Base-by-base conservation (phyloP, 2,888 invertebrate species). In the Tetragonisca angustula region DNA sequence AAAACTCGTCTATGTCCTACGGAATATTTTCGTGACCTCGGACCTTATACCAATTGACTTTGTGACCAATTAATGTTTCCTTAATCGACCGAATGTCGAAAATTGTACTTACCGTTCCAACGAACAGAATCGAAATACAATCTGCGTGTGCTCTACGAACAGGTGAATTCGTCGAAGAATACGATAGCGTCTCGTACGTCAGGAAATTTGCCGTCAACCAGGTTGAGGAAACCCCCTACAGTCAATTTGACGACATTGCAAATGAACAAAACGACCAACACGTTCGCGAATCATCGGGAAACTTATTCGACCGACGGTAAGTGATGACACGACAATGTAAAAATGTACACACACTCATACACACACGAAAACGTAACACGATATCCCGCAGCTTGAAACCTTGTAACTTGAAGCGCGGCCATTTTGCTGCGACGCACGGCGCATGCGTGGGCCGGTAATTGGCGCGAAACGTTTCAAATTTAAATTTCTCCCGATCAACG, bases 121-220 rank as follows among this genome's bases (percentile, higher is more conserved):
- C 15, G 43, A 67, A 19, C 49, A 11, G 64, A 32, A 49, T 56
- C 19, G 56, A 61, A 75, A 75, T 83, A 78, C 76, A 84, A 73
- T 76, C 49, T 83, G 76, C 72, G 52, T 83, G 50, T 84, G 65
- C 68, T 73, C 78, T 68, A 83, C 72, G 79, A 91, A 91, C 91
- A 94, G 94, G 93, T 92, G 78, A 93, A 91, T 83, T 78, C 90
- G 77, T 88, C 88, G 85, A 93, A 89, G 84, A 91, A 85, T 75
- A 90, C 92, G 73, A 90, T 90, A 85, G 86, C 86, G 21, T 65
- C 85, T 86, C 67, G 79, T 84, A 84, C 88, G 59, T 69, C 78
- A 84, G 90, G 81, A 79, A 85, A 74, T 67, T 56, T 79, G 59
- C 21, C 71, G 36, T 69, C 82, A 11, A 81, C 72, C 77, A 87